A percentile compares a stretch with the other conserved stretches of the same genome.
Conservation (phyloP, 2,797 vertebrate genomes). For the Gallinago solitaria region DNA sequence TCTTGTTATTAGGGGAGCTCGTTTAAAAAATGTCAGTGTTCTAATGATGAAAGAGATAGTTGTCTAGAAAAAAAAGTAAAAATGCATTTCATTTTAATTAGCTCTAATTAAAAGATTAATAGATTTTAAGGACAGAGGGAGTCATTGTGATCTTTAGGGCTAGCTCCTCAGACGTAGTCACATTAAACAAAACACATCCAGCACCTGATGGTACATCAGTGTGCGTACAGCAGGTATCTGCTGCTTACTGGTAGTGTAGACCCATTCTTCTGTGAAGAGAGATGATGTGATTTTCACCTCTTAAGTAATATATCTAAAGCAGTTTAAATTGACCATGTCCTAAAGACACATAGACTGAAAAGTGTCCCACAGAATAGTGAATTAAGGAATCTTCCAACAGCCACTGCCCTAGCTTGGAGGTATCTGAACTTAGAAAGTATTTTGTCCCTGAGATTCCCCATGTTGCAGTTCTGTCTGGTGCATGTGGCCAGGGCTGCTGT, state of each 20-base stretch:
- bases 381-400: background rate
- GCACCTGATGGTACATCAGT: background rate
- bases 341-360: background rate
- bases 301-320: background rate
- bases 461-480: background rate
- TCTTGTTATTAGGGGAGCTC: slow-evolving; percentile 14
- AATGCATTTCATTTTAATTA: slow-evolving; percentile 52
- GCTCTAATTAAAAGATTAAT: slow-evolving; percentile 51
- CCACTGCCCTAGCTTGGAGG: background rate
- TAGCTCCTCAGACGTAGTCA: background rate
- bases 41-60: slow-evolving; percentile 41
- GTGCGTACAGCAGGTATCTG: background rate
- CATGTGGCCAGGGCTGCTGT: background rate
- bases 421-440: background rate
- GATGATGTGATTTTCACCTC: background rate
- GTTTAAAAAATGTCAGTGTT: slow-evolving; percentile 50
- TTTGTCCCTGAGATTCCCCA: background rate
- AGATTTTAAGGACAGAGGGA: slow-evolving; percentile 33
- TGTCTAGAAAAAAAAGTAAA: slow-evolving; percentile 29
- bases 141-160: slow-evolving; percentile 2
- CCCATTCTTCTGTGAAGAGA: background rate
- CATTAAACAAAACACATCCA: background rate
- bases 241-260: background rate
- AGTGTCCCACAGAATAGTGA: background rate
- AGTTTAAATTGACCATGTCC: background rate